Base-by-base conservation (phyloP, 1,140 invertebrate species). In the Pogonognathellus flavescens region DNA sequence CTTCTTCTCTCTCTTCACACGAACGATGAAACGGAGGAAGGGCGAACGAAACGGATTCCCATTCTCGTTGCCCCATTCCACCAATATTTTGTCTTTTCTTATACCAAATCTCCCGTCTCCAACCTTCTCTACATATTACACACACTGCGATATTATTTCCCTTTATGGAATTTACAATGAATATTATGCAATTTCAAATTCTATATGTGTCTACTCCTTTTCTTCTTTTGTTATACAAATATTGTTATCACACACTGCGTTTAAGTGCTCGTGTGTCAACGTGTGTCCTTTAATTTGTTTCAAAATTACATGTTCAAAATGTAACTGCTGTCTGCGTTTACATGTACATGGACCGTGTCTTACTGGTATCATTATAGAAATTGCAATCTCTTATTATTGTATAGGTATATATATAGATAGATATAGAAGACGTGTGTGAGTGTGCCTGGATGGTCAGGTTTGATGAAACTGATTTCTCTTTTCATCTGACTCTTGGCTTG, bases 1-100 rank as follows among this genome's bases (percentile, higher is more conserved):
- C 76, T 76, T 60, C 60, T 81, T 50, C 70, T 76, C 41, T 76
- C 66, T 70, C 31, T 76, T 76, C 70, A 76, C 70, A 76, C 70
- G 70, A 76, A 76, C 70, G 70, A 76, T 31, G 70, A 76, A 76
- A 50, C 70, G 70, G 41, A 31, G 41, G 31, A 16, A 50, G 41
- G 41, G 70, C 70, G 11, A 76, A 76, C 41, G 31, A 76, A 76
- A 66, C 62, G 25, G 25, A 25, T 14, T 53, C 80, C 57, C 80
- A 52, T 60, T 80, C 72, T 52, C 13, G 13, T 10, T 25, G n/a
- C n/a, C 49, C 20, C 49, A 49, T 80, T 41, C 16, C 20, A 18
- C 8, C 22, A 52, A 55, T 55, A 52, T 41, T 80, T 80, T 82
- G 52, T 41, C 80, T 57, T 81, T 25, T 8, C 80, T 82, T 55